Evolutionary conservation across 2,888 invertebrate genomes (phyloP).

Genomic region (Megaustenia siamemsis): DNA sequence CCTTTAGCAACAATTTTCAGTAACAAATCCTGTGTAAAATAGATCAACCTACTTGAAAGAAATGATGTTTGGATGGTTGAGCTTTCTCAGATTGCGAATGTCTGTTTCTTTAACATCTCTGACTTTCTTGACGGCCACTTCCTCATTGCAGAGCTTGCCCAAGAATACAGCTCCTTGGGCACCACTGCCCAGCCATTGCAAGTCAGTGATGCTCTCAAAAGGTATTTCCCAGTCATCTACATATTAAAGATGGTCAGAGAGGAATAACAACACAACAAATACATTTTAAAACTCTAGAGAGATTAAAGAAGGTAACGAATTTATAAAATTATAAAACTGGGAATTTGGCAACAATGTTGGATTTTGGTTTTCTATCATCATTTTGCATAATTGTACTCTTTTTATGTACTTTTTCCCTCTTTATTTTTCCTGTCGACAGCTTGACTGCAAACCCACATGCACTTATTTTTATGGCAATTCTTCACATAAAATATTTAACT

Average conservation of each 20-base stretch:
- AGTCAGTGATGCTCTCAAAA: conserved; percentile 92
- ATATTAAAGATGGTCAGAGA: not conserved
- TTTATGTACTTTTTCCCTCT: no score
- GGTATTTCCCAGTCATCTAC: conserved; percentile 95
- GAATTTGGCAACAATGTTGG: no score
- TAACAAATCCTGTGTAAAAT: no score
- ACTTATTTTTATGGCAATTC: no score
- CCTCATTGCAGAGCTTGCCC: conserved; percentile 88
- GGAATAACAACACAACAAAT: not conserved
- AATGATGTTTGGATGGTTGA: conserved; percentile 97
- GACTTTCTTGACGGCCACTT: conserved; percentile 97
- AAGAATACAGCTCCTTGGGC: conserved; percentile 97
- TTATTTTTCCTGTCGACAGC: no score
- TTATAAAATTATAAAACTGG: not conserved
- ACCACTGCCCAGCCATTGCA: conserved; percentile 95
- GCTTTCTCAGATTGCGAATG: conserved; percentile 92
- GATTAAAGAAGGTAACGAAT: not conserved
- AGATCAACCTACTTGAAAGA: conserved; percentile 84
- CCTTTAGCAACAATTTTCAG: no score
- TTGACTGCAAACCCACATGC: no score
- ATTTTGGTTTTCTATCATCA: no score
- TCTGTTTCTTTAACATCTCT: conserved; percentile 94
- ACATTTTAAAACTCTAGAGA: not conserved
- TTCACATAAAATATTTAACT: no score
- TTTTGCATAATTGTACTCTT: no score